A percentile compares a stretch with the other conserved stretches of the same genome.
Conservation (phyloP, 2,797 vertebrate genomes). For the Clamator glandarius region DNA sequence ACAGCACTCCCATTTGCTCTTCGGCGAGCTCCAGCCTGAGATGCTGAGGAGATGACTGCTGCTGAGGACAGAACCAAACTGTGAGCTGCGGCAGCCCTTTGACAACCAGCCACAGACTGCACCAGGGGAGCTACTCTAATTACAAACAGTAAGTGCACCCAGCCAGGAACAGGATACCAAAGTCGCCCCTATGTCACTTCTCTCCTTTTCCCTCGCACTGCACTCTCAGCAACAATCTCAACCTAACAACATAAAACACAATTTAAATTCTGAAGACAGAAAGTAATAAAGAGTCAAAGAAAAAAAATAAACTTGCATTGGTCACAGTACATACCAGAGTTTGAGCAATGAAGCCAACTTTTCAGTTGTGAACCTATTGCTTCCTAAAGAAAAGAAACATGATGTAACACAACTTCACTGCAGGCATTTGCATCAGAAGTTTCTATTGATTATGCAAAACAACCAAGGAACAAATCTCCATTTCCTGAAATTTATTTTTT, state of each 20-base stretch:
- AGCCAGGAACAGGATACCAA: neutral
- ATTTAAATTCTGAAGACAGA: neutral
- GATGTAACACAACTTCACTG: neutral
- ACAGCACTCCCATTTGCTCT: neutral
- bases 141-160: neutral
- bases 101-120: slow-evolving; percentile 12
- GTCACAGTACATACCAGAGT: neutral
- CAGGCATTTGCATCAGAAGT: neutral
- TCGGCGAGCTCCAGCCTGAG: neutral
- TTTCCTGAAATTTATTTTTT: neutral
- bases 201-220: neutral
- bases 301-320: neutral
- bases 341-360: neutral
- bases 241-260: neutral
- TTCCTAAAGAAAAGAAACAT: neutral
- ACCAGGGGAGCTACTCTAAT: neutral
- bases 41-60: neutral
- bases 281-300: neutral
- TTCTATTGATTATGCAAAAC: neutral
- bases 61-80: neutral
- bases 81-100: neutral
- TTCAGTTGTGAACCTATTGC: neutral
- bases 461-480: neutral
- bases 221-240: neutral
- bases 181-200: too few relatives aligned